phyloP scores from a whole-genome alignment of 2,113 vertebrate species.

The Falcunculus frontatus region DNA sequence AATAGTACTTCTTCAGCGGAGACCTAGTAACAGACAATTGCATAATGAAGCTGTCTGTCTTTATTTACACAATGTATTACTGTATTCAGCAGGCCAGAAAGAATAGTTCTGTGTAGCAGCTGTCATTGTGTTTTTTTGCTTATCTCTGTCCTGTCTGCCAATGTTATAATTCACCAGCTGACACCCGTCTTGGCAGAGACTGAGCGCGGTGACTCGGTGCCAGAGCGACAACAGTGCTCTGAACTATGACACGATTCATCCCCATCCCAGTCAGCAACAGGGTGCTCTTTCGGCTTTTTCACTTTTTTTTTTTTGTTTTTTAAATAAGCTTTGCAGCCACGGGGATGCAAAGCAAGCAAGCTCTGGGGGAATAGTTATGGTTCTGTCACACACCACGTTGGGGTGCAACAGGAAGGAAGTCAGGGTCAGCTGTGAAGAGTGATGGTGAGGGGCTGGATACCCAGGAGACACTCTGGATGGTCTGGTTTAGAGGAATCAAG shows the following conservation, averaged over 20 bases:
- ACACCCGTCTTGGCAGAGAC: conserved; percentile 77
- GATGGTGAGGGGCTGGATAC: background rate
- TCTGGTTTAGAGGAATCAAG: conserved; percentile 25
- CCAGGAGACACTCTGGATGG: background rate
- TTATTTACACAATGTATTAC: conserved; percentile 79
- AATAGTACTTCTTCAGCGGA: conserved; percentile 66
- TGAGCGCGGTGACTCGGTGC: conserved; percentile 59
- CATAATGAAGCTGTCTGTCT: conserved; percentile 83
- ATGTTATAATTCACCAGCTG: conserved; percentile 80
- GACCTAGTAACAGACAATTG: conserved; percentile 73
- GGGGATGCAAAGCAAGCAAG: background rate
- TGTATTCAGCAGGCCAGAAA: conserved; percentile 80
- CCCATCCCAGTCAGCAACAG: conserved; percentile 63
- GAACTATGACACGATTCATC: conserved; percentile 76
- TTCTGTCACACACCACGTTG: conserved; percentile 8
- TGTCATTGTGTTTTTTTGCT: conserved; percentile 80
- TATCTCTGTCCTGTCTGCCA: conserved; percentile 80
- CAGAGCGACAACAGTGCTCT: conserved; percentile 67
- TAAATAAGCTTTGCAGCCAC: background rate
- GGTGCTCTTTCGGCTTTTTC: conserved; percentile 26
- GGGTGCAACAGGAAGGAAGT: background rate
- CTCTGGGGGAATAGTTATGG: background rate
- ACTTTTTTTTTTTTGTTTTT: background rate
- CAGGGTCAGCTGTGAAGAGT: background rate
- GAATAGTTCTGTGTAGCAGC: conserved; percentile 82